Base-by-base conservation (phyloP, 2,888 invertebrate genomes). In the Drosophila mimica region DNA sequence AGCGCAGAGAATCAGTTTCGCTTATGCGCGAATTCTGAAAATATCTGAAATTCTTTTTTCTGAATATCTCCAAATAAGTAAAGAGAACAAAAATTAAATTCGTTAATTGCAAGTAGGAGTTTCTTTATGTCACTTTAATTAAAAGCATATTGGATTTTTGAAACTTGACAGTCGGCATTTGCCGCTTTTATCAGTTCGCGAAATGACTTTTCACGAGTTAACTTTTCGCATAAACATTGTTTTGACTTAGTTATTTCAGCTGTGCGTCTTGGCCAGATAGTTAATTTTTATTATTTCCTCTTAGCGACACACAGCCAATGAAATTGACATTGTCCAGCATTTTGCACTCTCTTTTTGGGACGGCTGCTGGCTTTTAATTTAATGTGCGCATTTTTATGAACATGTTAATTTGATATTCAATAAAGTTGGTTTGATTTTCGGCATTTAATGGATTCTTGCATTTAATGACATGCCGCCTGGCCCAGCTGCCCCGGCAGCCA, bases 381-480 rank as follows among this genome's bases (percentile, higher is more conserved):
- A 87, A 83, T 88, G 86, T 87, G 81, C 77, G 76, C 76, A 81
- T 88, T 90, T 90, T 90, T 90, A 90, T 88, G 89, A 90, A 85
- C 89, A 85, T 88, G 90, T 90, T 90, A 88, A 90, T 90, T 90
- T 90, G 86, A 84, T 88, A 88, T 90, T 89, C 88, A 85, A 90
- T 89, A 88, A 89, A 89, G 81, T 88, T 77, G 83, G 81, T 83
- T 90, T 86, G 88, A 88, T 86, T 89, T 89, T 88, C 82, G 89
- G 81, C 86, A 88, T 88, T 90, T 90, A 90, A 90, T 88, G 88
- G 82, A 89, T 89, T 83, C 78, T 71, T 76, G 74, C 79, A 78
- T 85, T 88, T 88, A 88, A 88, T 88, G 88, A 87, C 80, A 76
- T 69, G 60, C 76, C 61, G 65, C 69, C 54, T 56, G 57, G 66